phyloP scores from a whole-genome alignment of 2,797 vertebrate genomes.

The Phoxinus dragarum region DNA sequence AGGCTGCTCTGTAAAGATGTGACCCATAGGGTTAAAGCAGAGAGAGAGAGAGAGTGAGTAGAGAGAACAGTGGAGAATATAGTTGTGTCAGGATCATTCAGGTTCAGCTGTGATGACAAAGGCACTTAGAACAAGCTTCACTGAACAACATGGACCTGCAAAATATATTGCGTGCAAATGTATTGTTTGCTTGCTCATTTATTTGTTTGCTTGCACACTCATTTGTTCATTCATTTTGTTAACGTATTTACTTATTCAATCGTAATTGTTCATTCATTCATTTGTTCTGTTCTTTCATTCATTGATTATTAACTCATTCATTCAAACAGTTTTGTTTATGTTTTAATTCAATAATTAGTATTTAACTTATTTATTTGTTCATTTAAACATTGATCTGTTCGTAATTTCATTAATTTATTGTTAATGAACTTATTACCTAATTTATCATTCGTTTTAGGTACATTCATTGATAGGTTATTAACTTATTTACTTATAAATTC shows the following conservation, averaged over 20 bases:
- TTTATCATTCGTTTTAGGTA: background rate
- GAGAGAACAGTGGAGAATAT: conserved; percentile 7
- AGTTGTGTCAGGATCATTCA: conserved; percentile 16
- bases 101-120: conserved; percentile 12
- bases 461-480: conserved; percentile 3
- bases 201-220: background rate
- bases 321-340: background rate
- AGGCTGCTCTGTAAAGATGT: conserved; percentile 68
- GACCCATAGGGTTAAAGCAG: conserved; percentile 55
- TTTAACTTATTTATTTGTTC: background rate
- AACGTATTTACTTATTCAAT: background rate
- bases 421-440: background rate
- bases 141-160: background rate
- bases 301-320: background rate
- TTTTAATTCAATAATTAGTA: background rate
- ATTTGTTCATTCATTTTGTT: background rate
- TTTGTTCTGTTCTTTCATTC: background rate
- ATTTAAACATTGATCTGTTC: background rate
- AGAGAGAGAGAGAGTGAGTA: conserved; percentile 25
- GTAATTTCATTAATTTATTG: background rate
- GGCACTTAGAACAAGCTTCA: background rate
- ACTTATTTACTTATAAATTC: background rate
- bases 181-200: background rate
- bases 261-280: too few relatives aligned
- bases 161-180: background rate